Evolutionary conservation across 2,888 invertebrate genomes (phyloP), one percentile per base, ranked within the genome.

Genomic region (Calameuta pallipes): DNA sequence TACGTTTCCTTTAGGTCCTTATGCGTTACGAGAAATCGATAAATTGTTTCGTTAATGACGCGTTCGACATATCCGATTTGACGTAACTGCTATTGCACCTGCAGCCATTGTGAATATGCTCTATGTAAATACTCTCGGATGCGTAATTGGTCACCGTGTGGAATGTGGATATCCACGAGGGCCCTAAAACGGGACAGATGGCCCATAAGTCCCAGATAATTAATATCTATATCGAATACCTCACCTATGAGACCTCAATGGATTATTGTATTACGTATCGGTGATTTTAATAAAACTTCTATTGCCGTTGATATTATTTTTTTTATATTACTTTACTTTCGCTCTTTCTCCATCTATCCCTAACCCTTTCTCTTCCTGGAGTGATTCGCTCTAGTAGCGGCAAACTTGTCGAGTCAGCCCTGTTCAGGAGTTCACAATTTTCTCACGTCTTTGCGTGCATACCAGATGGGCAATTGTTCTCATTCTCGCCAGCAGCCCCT

Each of bases 391-490:
- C 79, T 76, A 79, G 77, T 79, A 79, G 78, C 77, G 78, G 80
- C 75, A 76, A 77, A 80, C 76, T 74, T 78, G 82, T 78, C 77
- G 77, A 81, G 76, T 79, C 81, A 79, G 77, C 77, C 78, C 34
- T 74, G 34, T 74, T 71, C 78, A 71, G 79, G 76, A 79, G 82
- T 82, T 81, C 82, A 82, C 81, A 79, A 79, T 82, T 80, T 82
- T 82, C 82, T 82, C 82, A 82, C 82, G 82, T 82, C 82, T 81
- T 81, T 78, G 77, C 79, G 79, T 81, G 80, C 79, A 76, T 56
- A 79, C 73, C 79, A 81, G 79, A 81, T 82, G 82, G 82, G 79
- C 79, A 82, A 82, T 82, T 82, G 82, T 82, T 82, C 81, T 82
- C 81, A 81, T 82, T 81, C 79, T 76, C 82, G 78, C 78, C 82